These are phyloP conservation scores for Danio jaintianensis DNA, from an alignment of 2,797 vertebrate genomes.

Conservation along the genomic window DNA sequence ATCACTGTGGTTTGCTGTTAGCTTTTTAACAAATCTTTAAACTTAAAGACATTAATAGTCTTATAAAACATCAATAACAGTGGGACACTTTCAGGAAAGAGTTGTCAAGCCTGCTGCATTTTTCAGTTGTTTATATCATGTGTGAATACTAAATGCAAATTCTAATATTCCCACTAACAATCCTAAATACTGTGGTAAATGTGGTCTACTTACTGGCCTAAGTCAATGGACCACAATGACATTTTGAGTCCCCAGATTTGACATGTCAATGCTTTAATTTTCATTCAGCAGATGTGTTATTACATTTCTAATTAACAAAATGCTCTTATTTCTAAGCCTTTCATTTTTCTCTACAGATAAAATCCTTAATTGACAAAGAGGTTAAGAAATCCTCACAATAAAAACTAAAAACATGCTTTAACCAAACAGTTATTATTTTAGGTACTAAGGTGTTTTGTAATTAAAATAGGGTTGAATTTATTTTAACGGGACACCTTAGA, in stretches of 20 bases:
- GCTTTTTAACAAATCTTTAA: not conserved
- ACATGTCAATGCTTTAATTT: not conserved
- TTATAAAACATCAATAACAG: not conserved
- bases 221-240: not conserved
- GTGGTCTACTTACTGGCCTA: not conserved
- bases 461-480: not conserved
- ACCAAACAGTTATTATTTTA: not conserved
- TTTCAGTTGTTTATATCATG: slow-evolving; percentile 3
- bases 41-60: not conserved
- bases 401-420: no score
- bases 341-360: not conserved
- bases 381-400: not conserved
- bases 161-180: not conserved
- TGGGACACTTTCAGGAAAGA: not conserved
- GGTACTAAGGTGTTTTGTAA: not conserved
- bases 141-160: slow-evolving; percentile 21
- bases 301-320: not conserved
- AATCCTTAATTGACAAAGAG: not conserved
- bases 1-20: not conserved
- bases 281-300: not conserved
- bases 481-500: not conserved
- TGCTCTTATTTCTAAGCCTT: not conserved
- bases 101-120: not conserved
- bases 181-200: no score
- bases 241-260: not conserved